Conservation (phyloP, 2,113 vertebrate species). For the Mormoops blainvillei region DNA sequence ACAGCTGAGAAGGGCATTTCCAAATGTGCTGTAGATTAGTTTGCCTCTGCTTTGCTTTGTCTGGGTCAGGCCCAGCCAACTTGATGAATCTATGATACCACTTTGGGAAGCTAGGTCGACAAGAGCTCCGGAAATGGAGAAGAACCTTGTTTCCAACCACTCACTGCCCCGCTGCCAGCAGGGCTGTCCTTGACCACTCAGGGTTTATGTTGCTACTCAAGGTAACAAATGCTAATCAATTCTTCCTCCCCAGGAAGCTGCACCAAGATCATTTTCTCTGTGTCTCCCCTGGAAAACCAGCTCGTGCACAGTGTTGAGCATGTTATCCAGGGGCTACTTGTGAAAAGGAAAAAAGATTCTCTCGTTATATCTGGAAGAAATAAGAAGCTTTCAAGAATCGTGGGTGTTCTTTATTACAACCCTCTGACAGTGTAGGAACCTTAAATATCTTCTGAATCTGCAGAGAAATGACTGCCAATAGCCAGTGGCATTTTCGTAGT, state of each 20-base stretch:
- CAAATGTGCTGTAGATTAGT: neutral
- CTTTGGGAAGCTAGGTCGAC: neutral
- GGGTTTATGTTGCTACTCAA: neutral
- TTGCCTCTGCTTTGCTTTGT: neutral
- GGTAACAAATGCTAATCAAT: neutral
- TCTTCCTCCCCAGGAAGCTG: neutral
- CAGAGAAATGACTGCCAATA: neutral
- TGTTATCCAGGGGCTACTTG: neutral
- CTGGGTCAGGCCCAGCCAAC: neutral
- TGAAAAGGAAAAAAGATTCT: neutral
- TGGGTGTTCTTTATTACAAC: neutral
- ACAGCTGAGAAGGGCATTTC: neutral
- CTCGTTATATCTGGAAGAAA: neutral
- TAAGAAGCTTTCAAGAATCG: neutral
- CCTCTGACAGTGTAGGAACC: neutral
- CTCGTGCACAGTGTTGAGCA: neutral
- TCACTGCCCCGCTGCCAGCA: neutral
- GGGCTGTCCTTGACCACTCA: neutral
- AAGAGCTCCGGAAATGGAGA: neutral
- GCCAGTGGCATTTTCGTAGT: neutral
- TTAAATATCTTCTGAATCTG: neutral
- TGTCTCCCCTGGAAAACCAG: neutral
- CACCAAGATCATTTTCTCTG: neutral
- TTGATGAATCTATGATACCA: neutral
- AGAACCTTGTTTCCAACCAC: neutral